Evolutionary conservation across 2,113 vertebrate genomes (phyloP).

Genomic region (Urocolius indicus): DNA sequence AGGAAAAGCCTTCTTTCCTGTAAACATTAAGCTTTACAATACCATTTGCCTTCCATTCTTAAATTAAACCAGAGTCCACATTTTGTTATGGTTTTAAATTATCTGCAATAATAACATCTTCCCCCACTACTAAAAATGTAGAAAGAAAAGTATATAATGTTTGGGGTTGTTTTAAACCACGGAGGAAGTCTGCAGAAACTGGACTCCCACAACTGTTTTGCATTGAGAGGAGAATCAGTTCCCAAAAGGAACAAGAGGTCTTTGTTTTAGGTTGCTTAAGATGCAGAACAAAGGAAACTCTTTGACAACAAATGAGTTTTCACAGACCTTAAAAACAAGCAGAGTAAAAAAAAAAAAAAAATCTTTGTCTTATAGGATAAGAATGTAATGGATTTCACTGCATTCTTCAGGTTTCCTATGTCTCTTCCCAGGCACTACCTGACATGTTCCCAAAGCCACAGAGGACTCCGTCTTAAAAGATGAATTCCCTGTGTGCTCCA

Average conservation of each 20-base stretch:
- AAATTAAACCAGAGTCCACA: slow-evolving; percentile 17
- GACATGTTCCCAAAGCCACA: not conserved
- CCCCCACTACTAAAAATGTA: not conserved
- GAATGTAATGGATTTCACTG: not conserved
- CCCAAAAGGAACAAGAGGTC: not conserved
- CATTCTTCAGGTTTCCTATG: not conserved
- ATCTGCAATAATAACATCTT: slow-evolving; percentile 13
- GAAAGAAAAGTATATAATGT: not conserved
- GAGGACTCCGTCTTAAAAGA: not conserved
- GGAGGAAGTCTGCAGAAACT: slow-evolving; percentile 1
- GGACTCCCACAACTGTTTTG: not conserved
- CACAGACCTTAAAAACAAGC: not conserved
- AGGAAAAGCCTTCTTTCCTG: slow-evolving; percentile 48
- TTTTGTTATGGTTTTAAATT: slow-evolving; percentile 47
- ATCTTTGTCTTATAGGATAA: not conserved
- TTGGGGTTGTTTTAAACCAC: slow-evolving; percentile 2
- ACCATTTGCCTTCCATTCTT: not conserved
- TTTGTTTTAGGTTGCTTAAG: slow-evolving; percentile 21
- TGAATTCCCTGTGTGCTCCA: fast-evolving
- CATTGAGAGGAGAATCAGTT: not conserved
- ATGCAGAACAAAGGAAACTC: slow-evolving; percentile 1
- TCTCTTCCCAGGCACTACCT: not conserved
- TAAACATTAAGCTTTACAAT: slow-evolving; percentile 55
- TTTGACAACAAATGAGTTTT: slow-evolving; percentile 1
- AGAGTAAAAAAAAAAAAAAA: not conserved